Conservation (phyloP, 2,888 invertebrate genomes). For the Eupithecia abbreviata region DNA sequence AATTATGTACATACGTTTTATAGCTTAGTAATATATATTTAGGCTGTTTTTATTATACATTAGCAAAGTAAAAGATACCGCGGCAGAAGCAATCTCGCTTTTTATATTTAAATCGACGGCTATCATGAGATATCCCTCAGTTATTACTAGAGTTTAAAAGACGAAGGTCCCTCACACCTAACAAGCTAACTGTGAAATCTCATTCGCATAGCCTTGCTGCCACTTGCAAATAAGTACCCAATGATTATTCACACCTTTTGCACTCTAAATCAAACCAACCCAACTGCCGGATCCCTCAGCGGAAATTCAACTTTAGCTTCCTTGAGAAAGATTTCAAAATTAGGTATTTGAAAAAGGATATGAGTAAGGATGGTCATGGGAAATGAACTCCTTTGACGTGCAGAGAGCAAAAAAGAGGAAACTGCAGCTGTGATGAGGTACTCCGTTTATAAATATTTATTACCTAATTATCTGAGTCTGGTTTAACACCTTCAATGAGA, state of each 20-base stretch:
- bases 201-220: slow-evolving; percentile 57
- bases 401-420: slow-evolving; percentile 59
- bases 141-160: slow-evolving; percentile 52
- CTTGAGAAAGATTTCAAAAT: slow-evolving; percentile 33
- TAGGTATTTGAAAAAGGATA: slow-evolving; percentile 23
- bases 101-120: slow-evolving; percentile 64
- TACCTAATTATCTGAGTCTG: slow-evolving; percentile 73
- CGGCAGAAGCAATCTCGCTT: slow-evolving; percentile 46
- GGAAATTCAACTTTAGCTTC: slow-evolving; percentile 40
- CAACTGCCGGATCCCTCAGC: slow-evolving; percentile 27
- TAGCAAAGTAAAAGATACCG: background rate
- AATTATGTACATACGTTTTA: background rate
- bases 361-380: slow-evolving; percentile 41
- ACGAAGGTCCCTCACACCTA: slow-evolving; percentile 48
- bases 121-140: slow-evolving; percentile 50
- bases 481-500: slow-evolving; percentile 67
- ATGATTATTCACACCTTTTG: slow-evolving; percentile 65
- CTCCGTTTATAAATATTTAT: slow-evolving; percentile 81
- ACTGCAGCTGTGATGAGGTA: slow-evolving; percentile 63
- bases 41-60: background rate
- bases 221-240: slow-evolving; percentile 66
- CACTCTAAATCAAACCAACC: slow-evolving; percentile 31
- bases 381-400: slow-evolving; percentile 60
- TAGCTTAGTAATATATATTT: background rate
- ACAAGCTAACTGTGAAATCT: slow-evolving; percentile 63